A percentile compares a stretch with the other conserved stretches of the same genome.
Evolutionary conservation across 2,888 invertebrate genomes (phyloP).

Genomic region (Nymphalis polychloros): DNA sequence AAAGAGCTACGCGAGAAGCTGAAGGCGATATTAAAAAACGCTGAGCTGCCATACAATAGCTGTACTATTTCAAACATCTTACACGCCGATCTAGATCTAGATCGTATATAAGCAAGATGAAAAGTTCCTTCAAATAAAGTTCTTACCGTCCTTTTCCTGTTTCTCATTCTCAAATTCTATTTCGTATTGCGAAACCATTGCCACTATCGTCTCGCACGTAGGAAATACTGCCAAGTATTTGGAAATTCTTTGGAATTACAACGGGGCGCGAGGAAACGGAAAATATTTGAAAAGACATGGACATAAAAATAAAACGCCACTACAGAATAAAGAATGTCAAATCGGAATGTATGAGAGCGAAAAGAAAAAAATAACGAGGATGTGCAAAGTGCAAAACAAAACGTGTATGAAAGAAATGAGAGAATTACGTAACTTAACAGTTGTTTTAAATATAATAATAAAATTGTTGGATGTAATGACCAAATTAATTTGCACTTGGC

Average conservation of each 20-base stretch:
- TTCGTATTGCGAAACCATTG: constrained; percentile 44
- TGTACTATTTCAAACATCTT: constrained; percentile 49
- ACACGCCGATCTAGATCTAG: constrained; percentile 41
- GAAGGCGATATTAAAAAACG: constrained; percentile 52
- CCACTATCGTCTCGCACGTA: constrained; percentile 43
- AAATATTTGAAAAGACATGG: constrained; percentile 63
- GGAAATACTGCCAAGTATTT: constrained; percentile 56
- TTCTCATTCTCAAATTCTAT: constrained; percentile 44
- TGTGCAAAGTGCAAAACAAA: no score
- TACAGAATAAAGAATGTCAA: constrained; percentile 58
- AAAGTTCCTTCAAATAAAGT: constrained; percentile 41
- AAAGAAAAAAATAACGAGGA: constrained; percentile 12
- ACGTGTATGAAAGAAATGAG: no score
- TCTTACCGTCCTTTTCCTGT: constrained; percentile 42
- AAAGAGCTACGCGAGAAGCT: constrained; percentile 63
- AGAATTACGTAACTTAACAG: no score
- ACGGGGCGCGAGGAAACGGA: constrained; percentile 49
- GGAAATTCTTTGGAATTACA: constrained; percentile 57
- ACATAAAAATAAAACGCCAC: constrained; percentile 68
- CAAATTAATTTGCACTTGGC: constrained; percentile 30
- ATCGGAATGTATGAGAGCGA: constrained; percentile 56
- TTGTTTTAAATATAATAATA: neutral
- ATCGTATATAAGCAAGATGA: constrained; percentile 37
- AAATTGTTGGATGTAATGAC: constrained; percentile 8
- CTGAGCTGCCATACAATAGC: constrained; percentile 47